Evolutionary conservation across 2,113 vertebrate genomes (phyloP).

Genomic region (Corythaixoides concolor): DNA sequence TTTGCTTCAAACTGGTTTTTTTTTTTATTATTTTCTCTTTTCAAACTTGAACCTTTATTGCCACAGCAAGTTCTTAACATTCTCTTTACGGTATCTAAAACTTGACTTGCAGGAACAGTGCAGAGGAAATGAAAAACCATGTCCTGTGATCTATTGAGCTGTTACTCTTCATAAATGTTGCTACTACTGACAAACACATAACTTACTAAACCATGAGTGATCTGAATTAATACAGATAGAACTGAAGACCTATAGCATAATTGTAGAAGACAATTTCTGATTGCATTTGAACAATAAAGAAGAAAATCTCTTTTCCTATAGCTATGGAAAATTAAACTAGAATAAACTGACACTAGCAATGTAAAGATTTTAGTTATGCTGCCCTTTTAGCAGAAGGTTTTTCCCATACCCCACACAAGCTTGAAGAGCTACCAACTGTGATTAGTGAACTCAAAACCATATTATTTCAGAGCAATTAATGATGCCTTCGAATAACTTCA

Average conservation of each 20-base stretch:
- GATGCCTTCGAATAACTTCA: neutral
- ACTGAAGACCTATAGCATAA: neutral
- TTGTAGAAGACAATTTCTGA: neutral
- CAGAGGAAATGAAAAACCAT: neutral
- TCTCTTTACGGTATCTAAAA: neutral
- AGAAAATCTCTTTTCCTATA: accelerated
- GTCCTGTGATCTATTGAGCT: neutral
- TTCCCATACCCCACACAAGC: neutral
- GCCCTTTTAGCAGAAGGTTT: neutral
- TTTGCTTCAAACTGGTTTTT: neutral
- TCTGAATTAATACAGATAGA: neutral
- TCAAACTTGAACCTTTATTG: neutral
- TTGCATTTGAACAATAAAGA: neutral
- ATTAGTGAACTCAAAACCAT: neutral
- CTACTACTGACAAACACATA: neutral
- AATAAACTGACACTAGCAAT: neutral
- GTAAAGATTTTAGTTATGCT: neutral
- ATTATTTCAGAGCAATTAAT: neutral
- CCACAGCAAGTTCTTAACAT: neutral
- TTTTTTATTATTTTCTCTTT: neutral
- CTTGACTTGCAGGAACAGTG: neutral
- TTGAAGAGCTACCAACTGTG: neutral
- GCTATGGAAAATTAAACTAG: neutral
- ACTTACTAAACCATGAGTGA: neutral
- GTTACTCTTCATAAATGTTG: neutral